phyloP scores from a whole-genome alignment of 2,113 vertebrate species.

The Alectura lathami region DNA sequence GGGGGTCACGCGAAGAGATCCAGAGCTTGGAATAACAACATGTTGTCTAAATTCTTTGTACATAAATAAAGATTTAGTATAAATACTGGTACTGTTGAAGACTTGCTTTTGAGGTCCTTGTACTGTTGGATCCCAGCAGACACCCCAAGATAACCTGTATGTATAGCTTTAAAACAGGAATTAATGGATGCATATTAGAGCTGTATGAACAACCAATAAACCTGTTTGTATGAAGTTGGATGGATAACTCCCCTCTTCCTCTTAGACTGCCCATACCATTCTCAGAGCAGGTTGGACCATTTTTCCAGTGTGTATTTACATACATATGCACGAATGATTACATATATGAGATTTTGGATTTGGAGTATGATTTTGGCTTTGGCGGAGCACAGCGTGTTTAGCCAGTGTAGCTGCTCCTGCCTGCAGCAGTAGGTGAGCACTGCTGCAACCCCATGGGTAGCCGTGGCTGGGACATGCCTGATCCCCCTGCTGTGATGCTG shows the following conservation, averaged over 20 bases:
- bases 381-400: rapidly evolving
- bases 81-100: neutral
- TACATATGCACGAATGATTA: too few relatives aligned
- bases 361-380: neutral
- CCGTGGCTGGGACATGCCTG: rapidly evolving
- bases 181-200: neutral
- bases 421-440: rapidly evolving
- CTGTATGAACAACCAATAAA: conserved; percentile 13
- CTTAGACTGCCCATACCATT: rapidly evolving
- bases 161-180: neutral
- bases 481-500: neutral
- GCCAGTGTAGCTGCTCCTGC: neutral
- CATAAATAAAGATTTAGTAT: neutral
- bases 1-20: neutral
- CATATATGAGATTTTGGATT: neutral
- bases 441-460: neutral
- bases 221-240: neutral
- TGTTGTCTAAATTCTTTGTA: neutral
- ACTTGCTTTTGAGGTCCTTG: neutral
- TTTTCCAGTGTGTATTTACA: neutral
- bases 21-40: neutral
- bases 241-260: neutral
- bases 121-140: neutral
- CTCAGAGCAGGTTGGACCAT: neutral
- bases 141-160: neutral